Conservation (phyloP, 2,888 invertebrate genomes). For the Caenorhabditis sp. region DNA sequence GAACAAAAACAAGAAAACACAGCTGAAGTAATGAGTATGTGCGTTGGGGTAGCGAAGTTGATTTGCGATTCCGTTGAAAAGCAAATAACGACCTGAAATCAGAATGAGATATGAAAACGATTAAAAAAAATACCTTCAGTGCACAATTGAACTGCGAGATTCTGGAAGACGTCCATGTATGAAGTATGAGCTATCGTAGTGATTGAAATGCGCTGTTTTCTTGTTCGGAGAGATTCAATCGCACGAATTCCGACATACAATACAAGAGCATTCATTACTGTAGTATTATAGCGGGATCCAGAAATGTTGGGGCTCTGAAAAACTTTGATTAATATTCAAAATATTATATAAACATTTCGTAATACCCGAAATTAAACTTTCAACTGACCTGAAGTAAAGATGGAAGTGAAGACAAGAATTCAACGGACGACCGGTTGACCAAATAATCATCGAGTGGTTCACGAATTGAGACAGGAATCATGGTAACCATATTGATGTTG, state of each 20-base stretch:
- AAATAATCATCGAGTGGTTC: conserved; percentile 92
- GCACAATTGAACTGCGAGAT: conserved; percentile 95
- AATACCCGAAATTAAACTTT: too few relatives aligned
- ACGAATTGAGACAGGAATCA: conserved; percentile 63
- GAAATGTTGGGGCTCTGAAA: conserved; percentile 75
- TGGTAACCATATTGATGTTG: conserved; percentile 59
- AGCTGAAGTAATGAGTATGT: conserved; percentile 99
- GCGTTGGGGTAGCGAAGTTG: conserved; percentile 98
- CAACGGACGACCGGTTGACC: conserved; percentile 77
- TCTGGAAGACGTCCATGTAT: conserved; percentile 99
- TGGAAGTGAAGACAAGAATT: conserved; percentile 74
- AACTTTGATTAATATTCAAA: conserved; percentile 70
- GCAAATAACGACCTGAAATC: conserved; percentile 83
- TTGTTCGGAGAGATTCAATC: conserved; percentile 87
- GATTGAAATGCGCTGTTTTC: conserved; percentile 91
- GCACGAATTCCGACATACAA: conserved; percentile 88
- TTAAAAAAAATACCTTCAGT: conserved; percentile 82
- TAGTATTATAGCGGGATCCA: conserved; percentile 91
- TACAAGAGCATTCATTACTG: conserved; percentile 94
- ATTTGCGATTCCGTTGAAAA: conserved; percentile 97
- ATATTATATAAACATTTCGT: background rate
- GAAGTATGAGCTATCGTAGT: conserved; percentile 97
- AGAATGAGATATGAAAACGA: conserved; percentile 2
- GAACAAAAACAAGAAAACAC: conserved; percentile 93
- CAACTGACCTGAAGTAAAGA: conserved; percentile 73